phyloP scores from a whole-genome alignment of 2,113 vertebrate species.

The Paradoxurus hermaphroditus region DNA sequence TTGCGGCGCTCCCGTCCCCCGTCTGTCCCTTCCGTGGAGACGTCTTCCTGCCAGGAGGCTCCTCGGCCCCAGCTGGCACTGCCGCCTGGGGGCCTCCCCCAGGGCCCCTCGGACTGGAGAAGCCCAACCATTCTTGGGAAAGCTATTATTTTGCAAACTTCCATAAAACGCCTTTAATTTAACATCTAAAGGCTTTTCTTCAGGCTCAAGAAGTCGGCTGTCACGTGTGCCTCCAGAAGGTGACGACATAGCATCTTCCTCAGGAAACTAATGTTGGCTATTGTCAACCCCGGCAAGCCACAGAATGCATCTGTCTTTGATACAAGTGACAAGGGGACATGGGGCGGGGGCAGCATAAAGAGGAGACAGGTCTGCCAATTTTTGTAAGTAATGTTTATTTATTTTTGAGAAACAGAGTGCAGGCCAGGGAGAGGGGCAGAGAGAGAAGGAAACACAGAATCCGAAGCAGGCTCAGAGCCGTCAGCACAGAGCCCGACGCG shows the following conservation, averaged over 20 bases:
- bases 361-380: background rate
- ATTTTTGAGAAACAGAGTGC: too few relatives aligned
- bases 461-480: too few relatives aligned
- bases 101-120: background rate
- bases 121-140: background rate
- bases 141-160: background rate
- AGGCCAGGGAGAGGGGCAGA: too few relatives aligned
- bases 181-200: background rate
- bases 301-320: background rate
- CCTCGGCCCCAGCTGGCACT: background rate
- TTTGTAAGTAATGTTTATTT: too few relatives aligned
- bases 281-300: background rate
- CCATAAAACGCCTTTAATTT: background rate
- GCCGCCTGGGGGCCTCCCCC: accelerated
- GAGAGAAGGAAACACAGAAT: too few relatives aligned
- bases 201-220: background rate
- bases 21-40: background rate
- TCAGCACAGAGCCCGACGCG: too few relatives aligned
- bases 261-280: background rate
- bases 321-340: background rate
- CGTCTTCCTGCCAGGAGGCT: background rate
- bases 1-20: too few relatives aligned
- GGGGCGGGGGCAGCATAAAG: background rate
- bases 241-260: background rate
- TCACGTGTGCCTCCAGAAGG: background rate